Conservation (phyloP, 2,113 vertebrate species). For the Cyanoderma ruficeps region DNA sequence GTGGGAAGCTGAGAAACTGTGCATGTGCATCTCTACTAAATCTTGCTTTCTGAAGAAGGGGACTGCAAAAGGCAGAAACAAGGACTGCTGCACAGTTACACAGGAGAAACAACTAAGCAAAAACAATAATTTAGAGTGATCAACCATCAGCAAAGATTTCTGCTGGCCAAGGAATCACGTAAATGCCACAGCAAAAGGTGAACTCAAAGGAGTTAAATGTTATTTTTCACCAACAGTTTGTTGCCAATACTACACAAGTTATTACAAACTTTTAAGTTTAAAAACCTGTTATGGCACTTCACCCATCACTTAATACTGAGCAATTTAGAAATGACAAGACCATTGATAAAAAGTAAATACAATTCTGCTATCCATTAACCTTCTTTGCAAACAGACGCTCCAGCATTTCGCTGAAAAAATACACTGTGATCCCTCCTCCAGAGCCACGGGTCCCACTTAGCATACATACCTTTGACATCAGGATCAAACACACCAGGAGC, state of each 20-base stretch:
- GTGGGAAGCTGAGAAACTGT: not conserved
- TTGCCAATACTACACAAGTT: not conserved
- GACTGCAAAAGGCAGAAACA: not conserved
- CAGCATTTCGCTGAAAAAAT: not conserved
- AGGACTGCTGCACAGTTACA: not conserved
- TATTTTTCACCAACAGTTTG: not conserved
- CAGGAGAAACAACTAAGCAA: not conserved
- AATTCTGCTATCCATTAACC: slow-evolving; percentile 26
- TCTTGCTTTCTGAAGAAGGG: not conserved
- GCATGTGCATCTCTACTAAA: not conserved
- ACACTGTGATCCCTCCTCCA: not conserved
- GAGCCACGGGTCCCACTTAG: not conserved
- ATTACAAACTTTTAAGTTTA: not conserved
- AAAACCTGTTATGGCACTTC: not conserved
- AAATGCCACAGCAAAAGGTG: not conserved
- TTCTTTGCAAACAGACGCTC: not conserved
- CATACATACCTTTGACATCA: not conserved
- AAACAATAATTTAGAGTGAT: not conserved
- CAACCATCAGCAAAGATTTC: not conserved
- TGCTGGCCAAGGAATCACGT: not conserved
- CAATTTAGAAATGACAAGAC: slow-evolving; percentile 18
- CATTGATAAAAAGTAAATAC: slow-evolving; percentile 19
- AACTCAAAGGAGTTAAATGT: not conserved
- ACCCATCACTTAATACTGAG: not conserved
- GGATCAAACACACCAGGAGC: not conserved